Base-by-base conservation (phyloP, 2,888 invertebrate genomes). In the Digitonthophagus gazella region DNA sequence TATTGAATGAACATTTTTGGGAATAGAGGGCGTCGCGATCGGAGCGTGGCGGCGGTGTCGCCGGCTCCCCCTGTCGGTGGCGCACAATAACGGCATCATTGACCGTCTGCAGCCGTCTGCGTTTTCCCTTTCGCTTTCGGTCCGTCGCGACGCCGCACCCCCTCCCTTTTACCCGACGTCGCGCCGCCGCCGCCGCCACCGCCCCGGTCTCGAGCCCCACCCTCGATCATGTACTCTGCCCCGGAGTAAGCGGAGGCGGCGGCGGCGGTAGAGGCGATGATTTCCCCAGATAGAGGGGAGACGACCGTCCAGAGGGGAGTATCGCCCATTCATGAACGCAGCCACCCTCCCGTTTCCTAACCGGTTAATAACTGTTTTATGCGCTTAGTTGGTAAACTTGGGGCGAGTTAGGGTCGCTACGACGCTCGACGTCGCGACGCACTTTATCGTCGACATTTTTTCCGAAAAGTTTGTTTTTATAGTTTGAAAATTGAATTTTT, bases 21-120 rank as follows among this genome's bases (percentile, higher is more conserved):
- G n/a, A n/a, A 44, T 11, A 44, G 28, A 44, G 28, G 28, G 28
- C 28, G 28, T 11, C 11, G 6, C 28, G 28, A 8, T 44, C n/a
- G n/a, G n/a, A n/a, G n/a, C n/a, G n/a, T n/a, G n/a, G 28, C 28
- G 28, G 28, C 28, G 28, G 28, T 11, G 28, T 8, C 28, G 28
- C 28, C 11, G n/a, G n/a, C 28, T 44, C 28, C 28, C 28, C 11
- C 28, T 44, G 6, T 44, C 28, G 28, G 28, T 11, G 8, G 28
- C 28, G 61, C 61, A 61, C 20, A 61, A 61, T 20, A 61, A 61
- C 61, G 20, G 61, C 61, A 61, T 61, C 61, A 61, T 61, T 61
- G 61, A 61, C 61, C 61, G 20, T 61, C 20, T 11, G 28, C 61
- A 16, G 61, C 18, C 61, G 61, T 61, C 61, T 61, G 61, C 28